Percentiles rank a stretch among this genome's conserved stretches.
Conservation (phyloP, 1,140 invertebrate species). For the Philopotamus ludificatus region DNA sequence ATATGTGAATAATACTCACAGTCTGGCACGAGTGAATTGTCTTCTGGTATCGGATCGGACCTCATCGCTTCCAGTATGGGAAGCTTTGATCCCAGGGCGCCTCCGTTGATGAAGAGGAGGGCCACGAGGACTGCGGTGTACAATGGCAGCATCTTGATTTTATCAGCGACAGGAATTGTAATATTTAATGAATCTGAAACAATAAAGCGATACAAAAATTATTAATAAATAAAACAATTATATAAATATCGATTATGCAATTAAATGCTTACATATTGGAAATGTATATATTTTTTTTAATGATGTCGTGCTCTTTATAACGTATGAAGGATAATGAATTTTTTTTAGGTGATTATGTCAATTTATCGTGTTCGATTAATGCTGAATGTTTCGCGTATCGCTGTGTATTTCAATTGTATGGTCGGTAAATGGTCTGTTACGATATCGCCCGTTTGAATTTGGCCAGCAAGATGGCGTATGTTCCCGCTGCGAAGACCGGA, state of each 20-base stretch:
- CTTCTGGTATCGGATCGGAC: conserved; percentile 12
- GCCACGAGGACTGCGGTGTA: not conserved
- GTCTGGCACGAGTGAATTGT: conserved; percentile 28
- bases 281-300: too few relatives aligned
- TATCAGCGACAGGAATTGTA: not conserved
- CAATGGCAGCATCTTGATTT: conserved; percentile 19
- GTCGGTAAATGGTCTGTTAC: not conserved
- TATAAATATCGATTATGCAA: too few relatives aligned
- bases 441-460: too few relatives aligned
- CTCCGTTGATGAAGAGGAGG: conserved; percentile 14
- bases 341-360: too few relatives aligned
- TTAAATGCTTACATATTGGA: too few relatives aligned
- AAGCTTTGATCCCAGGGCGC: not conserved
- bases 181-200: not conserved
- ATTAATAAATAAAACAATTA: too few relatives aligned
- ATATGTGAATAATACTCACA: too few relatives aligned
- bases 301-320: too few relatives aligned
- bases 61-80: conserved; percentile 5
- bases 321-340: too few relatives aligned
- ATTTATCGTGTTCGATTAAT: too few relatives aligned
- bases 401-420: conserved; percentile 1
- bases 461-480: not conserved
- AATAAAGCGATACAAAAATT: too few relatives aligned
- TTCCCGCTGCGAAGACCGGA: conserved; percentile 21
- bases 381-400: too few relatives aligned